Conservation (phyloP, 2,113 vertebrate genomes). For the Clarias macrocephalus region DNA sequence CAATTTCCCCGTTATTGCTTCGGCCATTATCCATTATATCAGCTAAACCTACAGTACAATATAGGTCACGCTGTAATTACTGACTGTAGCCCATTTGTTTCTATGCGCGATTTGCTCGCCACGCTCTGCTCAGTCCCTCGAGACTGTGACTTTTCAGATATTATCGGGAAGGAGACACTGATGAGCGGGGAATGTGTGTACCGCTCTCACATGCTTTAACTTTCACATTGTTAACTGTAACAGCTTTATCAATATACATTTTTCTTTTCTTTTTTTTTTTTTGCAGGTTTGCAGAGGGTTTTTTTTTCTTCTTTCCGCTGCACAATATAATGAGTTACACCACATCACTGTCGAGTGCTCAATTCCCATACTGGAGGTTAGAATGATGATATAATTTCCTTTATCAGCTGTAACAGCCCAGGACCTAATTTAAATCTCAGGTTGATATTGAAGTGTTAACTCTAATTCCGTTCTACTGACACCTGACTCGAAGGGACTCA, state of each 20-base stretch:
- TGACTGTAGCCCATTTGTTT: slow-evolving; percentile 1
- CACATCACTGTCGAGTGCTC: neutral
- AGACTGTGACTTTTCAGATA: neutral
- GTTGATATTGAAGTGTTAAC: neutral
- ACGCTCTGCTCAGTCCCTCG: neutral
- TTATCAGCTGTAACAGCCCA: neutral
- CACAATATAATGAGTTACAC: neutral
- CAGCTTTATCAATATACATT: neutral
- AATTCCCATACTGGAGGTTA: neutral
- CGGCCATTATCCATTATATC: neutral
- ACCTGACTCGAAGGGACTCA: neutral
- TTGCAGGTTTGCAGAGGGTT: neutral
- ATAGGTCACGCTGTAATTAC: neutral
- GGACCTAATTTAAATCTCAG: neutral
- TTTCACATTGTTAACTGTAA: neutral
- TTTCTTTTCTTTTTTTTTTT: neutral
- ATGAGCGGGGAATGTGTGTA: neutral
- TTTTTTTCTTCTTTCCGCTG: neutral
- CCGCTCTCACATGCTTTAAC: neutral
- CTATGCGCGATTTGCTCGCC: neutral
- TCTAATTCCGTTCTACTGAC: neutral
- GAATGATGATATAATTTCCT: neutral
- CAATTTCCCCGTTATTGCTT: neutral
- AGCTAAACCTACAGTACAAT: neutral
- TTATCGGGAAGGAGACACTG: neutral